phyloP scores from a whole-genome alignment of 2,113 vertebrate species.

The Caracal caracal region DNA sequence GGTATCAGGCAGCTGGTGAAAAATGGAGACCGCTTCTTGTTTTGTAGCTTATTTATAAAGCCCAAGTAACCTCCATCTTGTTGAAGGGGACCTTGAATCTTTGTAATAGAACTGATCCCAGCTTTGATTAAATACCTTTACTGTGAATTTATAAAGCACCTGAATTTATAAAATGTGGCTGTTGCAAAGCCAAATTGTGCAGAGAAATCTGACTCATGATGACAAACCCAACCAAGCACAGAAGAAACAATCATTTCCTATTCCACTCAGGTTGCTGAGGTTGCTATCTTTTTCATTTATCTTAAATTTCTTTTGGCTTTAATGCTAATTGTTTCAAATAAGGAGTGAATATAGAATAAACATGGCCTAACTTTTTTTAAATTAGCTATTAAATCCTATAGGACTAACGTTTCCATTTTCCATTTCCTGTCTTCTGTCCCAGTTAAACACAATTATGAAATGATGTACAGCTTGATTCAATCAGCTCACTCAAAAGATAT shows the following conservation, averaged over 20 bases:
- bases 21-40: conserved; percentile 22
- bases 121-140: conserved; percentile 39
- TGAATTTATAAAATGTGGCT: conserved; percentile 31
- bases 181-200: not conserved
- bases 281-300: conserved; percentile 42
- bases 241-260: conserved; percentile 23
- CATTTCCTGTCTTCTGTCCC: not conserved
- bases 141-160: conserved; percentile 39
- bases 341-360: conserved; percentile 28
- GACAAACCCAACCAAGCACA: conserved; percentile 4
- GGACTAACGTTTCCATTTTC: conserved; percentile 4
- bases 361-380: not conserved
- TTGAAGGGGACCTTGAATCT: conserved; percentile 14
- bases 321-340: conserved; percentile 22
- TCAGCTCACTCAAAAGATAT: not conserved
- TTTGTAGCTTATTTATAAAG: conserved; percentile 44
- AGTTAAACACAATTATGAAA: conserved; percentile 30
- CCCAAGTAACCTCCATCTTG: conserved; percentile 12
- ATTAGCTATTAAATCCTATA: conserved; percentile 23
- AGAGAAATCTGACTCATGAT: conserved; percentile 32
- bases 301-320: conserved; percentile 27
- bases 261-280: conserved; percentile 7
- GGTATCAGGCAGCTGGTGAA: not conserved
- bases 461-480: conserved; percentile 19
- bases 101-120: conserved; percentile 33